Evolutionary conservation across 2,888 invertebrate genomes (phyloP).

Genomic region (Ormyrus pomaceus): DNA sequence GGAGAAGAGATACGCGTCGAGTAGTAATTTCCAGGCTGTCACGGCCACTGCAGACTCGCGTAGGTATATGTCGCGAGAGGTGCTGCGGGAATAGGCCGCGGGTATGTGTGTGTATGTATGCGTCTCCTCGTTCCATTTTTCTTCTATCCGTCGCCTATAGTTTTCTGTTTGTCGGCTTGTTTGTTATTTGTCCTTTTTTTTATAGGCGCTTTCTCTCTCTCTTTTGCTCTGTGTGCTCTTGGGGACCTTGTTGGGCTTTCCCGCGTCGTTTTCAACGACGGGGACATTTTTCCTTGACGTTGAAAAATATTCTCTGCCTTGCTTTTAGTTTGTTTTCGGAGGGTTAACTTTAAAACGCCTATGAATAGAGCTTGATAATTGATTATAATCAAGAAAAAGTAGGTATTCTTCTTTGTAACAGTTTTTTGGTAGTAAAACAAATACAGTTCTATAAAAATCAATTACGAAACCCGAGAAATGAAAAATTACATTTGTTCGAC

Average conservation of each 20-base stretch:
- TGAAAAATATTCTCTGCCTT: too few species aligned
- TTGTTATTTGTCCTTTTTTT: neutral
- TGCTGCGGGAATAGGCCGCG: too few species aligned
- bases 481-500: too few species aligned
- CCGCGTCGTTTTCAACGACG: too few species aligned
- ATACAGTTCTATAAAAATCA: neutral
- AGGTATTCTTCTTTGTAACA: neutral
- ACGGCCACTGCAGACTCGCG: constrained; percentile 57
- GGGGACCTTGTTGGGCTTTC: too few species aligned
- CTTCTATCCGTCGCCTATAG: constrained; percentile 1
- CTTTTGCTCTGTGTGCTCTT: neutral
- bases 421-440: neutral
- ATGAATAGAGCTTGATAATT: too few species aligned
- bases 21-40: constrained; percentile 73
- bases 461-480: neutral
- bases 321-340: too few species aligned
- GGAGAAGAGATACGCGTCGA: constrained; percentile 61
- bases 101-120: too few species aligned
- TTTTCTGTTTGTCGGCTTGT: neutral
- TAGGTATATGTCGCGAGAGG: too few species aligned
- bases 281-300: too few species aligned
- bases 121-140: neutral
- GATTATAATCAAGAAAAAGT: too few species aligned
- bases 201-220: neutral
- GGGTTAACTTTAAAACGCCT: too few species aligned